Evolutionary conservation across 2,113 vertebrate species (phyloP), one percentile per base, ranked within the genome.

Genomic region (Entelurus aequoreus): DNA sequence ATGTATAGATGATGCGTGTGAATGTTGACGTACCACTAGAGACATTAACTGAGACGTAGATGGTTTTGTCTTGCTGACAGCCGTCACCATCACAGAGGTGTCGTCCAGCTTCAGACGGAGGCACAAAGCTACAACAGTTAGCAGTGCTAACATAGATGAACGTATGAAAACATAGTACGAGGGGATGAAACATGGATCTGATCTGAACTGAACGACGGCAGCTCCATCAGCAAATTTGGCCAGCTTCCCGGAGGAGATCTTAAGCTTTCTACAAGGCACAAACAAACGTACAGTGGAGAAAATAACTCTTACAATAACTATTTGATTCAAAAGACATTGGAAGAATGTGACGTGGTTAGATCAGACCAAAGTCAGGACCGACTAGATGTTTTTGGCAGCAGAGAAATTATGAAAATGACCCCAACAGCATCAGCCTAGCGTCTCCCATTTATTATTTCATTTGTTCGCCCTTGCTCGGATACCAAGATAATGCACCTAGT

Each of bases 61-160:
- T 5, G 95, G 93, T 76, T 94, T 98, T 53, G 90, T 94, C 86
- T 94, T 99, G 87, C 97, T 99, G 77, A 98, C 97, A 5, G 95
- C 94, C 12, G 95, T 98, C 66, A 97, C 96, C 97, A 99, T 96
- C 55, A 98, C 97, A 3, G 94, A 92, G 13, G 95, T 97, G 13
- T 98, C 92, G 50, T 95, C 97, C 74, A 94, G 80, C 96, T 99
- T 48, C 13, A 68, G 78, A 55, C 51, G 66, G 38, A 74, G 63
- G 73, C 1, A 72, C 28, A 48, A 0, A 54, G 5, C 5, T 63
- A 8, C 55, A 2, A 4, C 11, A 54, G 9, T 54, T 37, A 40
- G 42, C 4, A 14, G 13, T 6, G 7, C 8, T 19, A 46, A 19
- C 44, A n/a, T 54, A n/a, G 10, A 53, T 35, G 38, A 50, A 46